Conservation (phyloP, 2,888 invertebrate genomes). For the Conchocele bisecta region DNA sequence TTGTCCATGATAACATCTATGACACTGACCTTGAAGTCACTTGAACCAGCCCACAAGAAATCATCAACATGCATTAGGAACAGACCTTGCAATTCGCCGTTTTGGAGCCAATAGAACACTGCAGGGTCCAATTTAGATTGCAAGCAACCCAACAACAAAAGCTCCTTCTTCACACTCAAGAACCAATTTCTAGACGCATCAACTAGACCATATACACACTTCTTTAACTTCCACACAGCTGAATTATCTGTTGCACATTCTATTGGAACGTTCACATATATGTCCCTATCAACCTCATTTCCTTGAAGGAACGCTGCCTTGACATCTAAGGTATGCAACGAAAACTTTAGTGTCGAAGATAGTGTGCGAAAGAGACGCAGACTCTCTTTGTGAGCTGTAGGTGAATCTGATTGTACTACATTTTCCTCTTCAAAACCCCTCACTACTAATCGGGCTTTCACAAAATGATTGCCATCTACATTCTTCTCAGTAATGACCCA, state of each 20-base stretch:
- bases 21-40: conserved; percentile 29
- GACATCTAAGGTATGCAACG: conserved; percentile 32
- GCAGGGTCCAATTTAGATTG: conserved; percentile 52
- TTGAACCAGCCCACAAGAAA: conserved; percentile 45
- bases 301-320: conserved; percentile 48
- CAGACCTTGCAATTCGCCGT: conserved; percentile 24
- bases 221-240: conserved; percentile 28
- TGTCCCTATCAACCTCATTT: conserved; percentile 9
- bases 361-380: conserved; percentile 23
- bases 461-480: background rate
- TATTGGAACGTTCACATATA: too few species aligned
- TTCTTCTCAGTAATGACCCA: conserved; percentile 41
- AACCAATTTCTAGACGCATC: conserved; percentile 46
- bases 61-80: conserved; percentile 53
- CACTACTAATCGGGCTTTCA: conserved; percentile 42
- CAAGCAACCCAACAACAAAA: conserved; percentile 15
- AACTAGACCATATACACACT: conserved; percentile 43
- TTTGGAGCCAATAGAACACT: conserved; percentile 43
- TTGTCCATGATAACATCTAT: conserved; percentile 21
- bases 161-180: conserved; percentile 39
- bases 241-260: background rate
- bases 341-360: conserved; percentile 14
- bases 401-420: conserved; percentile 37
- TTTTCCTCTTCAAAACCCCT: conserved; percentile 40
- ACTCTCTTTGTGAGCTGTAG: conserved; percentile 29